phyloP scores from a whole-genome alignment of 2,113 vertebrate species.

The Eurypyga helias region DNA sequence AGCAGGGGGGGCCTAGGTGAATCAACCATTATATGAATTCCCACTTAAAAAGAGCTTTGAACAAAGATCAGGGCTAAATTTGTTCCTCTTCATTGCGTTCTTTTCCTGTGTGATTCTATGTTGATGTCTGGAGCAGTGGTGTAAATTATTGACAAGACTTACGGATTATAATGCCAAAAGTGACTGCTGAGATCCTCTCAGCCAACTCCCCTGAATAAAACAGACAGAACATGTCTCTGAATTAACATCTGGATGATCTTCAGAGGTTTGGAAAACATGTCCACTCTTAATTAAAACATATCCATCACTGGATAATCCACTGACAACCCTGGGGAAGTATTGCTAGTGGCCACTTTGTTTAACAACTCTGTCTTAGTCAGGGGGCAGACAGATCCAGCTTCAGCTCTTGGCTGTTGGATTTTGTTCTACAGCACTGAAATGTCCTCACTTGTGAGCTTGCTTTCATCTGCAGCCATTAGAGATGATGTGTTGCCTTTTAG shows the following conservation, averaged over 20 bases:
- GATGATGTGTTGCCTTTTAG: neutral
- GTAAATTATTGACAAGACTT: neutral
- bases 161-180: neutral
- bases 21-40: neutral
- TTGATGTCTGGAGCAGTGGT: neutral
- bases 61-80: neutral
- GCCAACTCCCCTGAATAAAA: neutral
- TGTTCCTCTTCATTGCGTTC: neutral
- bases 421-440: neutral
- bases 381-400: neutral
- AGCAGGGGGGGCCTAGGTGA: neutral
- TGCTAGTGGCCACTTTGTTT: neutral
- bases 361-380: neutral
- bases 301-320: neutral
- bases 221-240: neutral
- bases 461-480: neutral
- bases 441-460: neutral
- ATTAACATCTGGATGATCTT: slow-evolving; percentile 26
- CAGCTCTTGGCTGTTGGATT: neutral
- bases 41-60: neutral
- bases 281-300: neutral
- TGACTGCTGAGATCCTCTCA: neutral
- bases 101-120: neutral
- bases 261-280: neutral
- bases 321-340: neutral